Evolutionary conservation across 2,113 vertebrate species (phyloP).

Genomic region (Furnarius figulus): DNA sequence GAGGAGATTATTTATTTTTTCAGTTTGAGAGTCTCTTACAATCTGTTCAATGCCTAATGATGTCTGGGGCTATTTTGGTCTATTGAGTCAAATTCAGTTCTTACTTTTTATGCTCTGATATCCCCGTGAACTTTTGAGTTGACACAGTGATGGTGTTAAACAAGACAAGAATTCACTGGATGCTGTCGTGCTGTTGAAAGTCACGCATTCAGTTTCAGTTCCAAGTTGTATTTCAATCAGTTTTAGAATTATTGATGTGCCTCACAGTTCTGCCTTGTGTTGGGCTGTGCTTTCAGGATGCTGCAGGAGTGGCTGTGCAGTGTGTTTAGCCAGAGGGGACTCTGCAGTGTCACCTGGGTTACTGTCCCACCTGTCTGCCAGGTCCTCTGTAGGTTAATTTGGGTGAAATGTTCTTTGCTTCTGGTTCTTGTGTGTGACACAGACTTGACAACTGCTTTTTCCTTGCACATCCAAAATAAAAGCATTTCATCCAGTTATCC

Average conservation of each 20-base stretch:
- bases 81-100: constrained; percentile 18
- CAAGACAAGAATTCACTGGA: background rate
- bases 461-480: background rate
- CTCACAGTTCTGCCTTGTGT: background rate
- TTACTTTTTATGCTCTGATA: background rate
- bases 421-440: background rate
- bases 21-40: background rate
- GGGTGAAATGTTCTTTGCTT: background rate
- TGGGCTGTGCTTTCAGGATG: background rate
- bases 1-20: constrained; percentile 33
- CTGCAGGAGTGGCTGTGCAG: background rate
- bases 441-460: background rate
- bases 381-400: background rate
- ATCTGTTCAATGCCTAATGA: background rate
- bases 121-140: background rate
- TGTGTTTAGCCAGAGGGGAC: background rate
- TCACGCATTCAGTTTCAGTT: background rate
- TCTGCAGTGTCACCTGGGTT: background rate
- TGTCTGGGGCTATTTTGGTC: constrained; percentile 21
- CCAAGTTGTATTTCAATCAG: background rate
- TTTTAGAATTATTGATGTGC: background rate
- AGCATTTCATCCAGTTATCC: background rate
- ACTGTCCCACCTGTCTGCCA: background rate
- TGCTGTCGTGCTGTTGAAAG: background rate
- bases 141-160: background rate